Conservation (phyloP, 2,797 vertebrate species). For the Nyctalus aviator region DNA sequence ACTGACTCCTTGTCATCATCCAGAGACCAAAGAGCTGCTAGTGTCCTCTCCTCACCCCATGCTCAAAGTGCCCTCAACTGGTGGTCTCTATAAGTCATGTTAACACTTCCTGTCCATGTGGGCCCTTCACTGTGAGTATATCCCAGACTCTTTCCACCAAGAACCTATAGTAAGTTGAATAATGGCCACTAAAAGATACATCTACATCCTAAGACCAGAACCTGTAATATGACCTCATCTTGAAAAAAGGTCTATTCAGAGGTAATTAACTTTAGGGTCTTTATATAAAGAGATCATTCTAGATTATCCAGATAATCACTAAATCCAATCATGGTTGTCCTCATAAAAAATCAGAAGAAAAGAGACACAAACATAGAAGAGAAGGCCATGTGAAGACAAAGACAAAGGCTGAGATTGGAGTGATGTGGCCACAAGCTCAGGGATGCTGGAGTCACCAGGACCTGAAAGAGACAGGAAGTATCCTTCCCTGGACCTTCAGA, state of each 20-base stretch:
- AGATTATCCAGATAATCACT: neutral
- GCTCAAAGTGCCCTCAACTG: rapidly evolving
- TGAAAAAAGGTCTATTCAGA: neutral
- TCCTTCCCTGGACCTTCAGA: rapidly evolving
- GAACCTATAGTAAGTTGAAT: rapidly evolving
- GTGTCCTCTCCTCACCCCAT: rapidly evolving
- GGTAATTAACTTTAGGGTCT: too few species aligned
- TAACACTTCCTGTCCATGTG: rapidly evolving
- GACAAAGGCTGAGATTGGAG: rapidly evolving
- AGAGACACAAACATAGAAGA: neutral
- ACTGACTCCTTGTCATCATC: rapidly evolving
- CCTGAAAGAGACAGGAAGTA: neutral
- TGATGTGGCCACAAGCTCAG: rapidly evolving
- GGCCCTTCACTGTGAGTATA: neutral
- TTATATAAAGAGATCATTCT: too few species aligned
- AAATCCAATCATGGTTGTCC: neutral
- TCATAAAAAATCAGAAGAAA: neutral
- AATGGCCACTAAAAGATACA: rapidly evolving
- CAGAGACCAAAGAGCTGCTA: rapidly evolving
- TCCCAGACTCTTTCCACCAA: neutral
- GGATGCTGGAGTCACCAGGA: rapidly evolving
- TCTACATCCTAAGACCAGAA: rapidly evolving
- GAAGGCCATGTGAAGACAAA: rapidly evolving
- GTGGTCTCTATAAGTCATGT: rapidly evolving
- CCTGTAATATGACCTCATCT: rapidly evolving